Conservation (phyloP, 2,888 invertebrate species). For the Cantharis flavilabris region DNA sequence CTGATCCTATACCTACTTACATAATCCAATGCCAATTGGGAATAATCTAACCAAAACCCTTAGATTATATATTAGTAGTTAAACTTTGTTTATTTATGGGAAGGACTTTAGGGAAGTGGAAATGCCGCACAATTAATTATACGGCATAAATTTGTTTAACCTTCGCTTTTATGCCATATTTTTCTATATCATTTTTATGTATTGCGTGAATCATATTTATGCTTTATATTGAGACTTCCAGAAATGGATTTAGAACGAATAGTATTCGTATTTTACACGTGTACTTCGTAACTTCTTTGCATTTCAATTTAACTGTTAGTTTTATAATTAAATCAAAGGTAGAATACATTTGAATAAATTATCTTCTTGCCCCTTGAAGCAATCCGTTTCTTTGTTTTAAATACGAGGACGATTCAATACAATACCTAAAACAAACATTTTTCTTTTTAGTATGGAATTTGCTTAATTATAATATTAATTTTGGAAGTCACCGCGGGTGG, state of each 20-base stretch:
- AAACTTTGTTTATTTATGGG: not conserved
- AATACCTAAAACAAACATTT: not conserved
- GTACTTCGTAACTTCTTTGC: not conserved
- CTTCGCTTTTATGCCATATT: not conserved
- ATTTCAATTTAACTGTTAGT: not conserved
- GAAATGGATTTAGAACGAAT: not conserved
- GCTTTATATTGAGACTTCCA: not conserved
- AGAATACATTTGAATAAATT: not conserved
- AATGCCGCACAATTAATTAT: not conserved
- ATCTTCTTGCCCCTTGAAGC: not conserved
- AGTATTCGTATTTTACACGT: not conserved
- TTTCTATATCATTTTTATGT: not conserved
- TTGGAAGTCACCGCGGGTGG: constrained; percentile 70
- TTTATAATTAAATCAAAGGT: not conserved
- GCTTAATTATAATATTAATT: constrained; percentile 66
- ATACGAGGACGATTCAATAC: not conserved
- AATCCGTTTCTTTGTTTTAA: not conserved
- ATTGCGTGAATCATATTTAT: not conserved
- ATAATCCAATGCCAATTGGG: no score
- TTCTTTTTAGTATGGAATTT: constrained; percentile 68
- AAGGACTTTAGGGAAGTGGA: not conserved
- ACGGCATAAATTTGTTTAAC: not conserved
- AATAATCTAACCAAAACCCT: no score
- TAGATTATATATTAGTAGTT: not conserved
- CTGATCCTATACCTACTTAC: no score